Base-by-base conservation (phyloP, 2,888 invertebrate genomes). In the Parnassius smintheus region DNA sequence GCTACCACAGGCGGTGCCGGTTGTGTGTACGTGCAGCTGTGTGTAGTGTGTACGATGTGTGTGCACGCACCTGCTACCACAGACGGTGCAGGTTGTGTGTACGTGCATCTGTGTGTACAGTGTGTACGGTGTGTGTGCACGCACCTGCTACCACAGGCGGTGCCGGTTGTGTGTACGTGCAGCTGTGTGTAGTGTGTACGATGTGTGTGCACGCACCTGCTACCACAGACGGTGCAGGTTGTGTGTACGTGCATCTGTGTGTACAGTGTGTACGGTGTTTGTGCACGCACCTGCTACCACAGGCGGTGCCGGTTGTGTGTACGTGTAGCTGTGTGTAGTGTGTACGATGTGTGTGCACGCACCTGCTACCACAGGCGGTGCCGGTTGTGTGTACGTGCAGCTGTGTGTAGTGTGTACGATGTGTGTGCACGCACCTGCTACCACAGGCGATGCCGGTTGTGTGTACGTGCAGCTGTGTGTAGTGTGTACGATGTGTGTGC, bases 261-360 rank as follows among this genome's bases (percentile, higher is more conserved):
- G 25, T 25, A 25, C n/a, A n/a, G n/a, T n/a, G n/a, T n/a, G n/a
- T n/a, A n/a, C n/a, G n/a, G n/a, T n/a, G n/a, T n/a, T n/a, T n/a
- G n/a, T n/a, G n/a, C n/a, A n/a, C n/a, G n/a, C n/a, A n/a, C n/a
- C n/a, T n/a, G n/a, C n/a, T n/a, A n/a, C n/a, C n/a, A n/a, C n/a
- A n/a, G n/a, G 99, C 99, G 98, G 79, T 99, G 96, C 72, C 99
- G 99, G 92, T 99, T 99, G 93, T 97, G 94, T 89, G 97, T 97
- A 91, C 22, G 22, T 22, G 22, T 2, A 22, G 22, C 22, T 2
- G 22, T 22, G 22, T 22, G 22, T 22, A 22, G 2, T 1, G 22
- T 22, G 22, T 22, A 2, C 22, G 22, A n/a, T n/a, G 22, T 22
- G 22, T 22, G 22, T 22, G 2, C 22, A 22, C 22, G 22, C 22